Evolutionary conservation across 2,888 invertebrate genomes (phyloP).

Genomic region (Molanna angustata): DNA sequence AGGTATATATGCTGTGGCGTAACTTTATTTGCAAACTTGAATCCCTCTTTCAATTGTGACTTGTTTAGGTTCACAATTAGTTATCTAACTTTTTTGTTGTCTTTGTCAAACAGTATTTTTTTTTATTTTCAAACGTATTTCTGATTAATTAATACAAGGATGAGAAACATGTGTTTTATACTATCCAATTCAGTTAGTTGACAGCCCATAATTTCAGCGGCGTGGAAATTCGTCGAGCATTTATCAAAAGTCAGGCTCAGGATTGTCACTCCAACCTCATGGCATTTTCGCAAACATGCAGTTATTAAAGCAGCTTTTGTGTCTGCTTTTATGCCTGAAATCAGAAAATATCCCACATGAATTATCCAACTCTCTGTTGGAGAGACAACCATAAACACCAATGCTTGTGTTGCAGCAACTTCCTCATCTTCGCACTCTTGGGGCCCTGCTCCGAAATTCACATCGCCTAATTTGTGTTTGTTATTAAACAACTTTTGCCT

Average conservation of each 20-base stretch:
- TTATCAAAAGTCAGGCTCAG: background rate
- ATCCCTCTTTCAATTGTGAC: slow-evolving; percentile 18
- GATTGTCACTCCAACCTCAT: background rate
- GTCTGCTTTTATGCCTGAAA: background rate
- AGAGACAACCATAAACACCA: background rate
- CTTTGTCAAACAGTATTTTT: background rate
- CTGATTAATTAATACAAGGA: background rate
- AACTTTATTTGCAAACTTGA: slow-evolving; percentile 31
- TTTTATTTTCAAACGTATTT: background rate
- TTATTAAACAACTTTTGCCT: slow-evolving; percentile 31
- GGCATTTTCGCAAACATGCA: background rate
- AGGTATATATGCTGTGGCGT: slow-evolving; percentile 24
- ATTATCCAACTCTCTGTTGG: background rate
- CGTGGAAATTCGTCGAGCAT: background rate
- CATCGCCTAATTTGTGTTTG: slow-evolving; percentile 30
- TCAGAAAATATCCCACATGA: slow-evolving; percentile 1
- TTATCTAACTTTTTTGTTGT: background rate
- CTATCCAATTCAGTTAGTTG: background rate
- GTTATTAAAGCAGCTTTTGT: background rate
- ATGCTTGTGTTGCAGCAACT: slow-evolving; percentile 31
- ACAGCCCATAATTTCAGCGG: background rate
- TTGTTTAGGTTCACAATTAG: slow-evolving; percentile 22
- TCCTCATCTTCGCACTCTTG: slow-evolving; percentile 29
- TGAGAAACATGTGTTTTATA: background rate
- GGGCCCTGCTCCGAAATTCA: slow-evolving; percentile 34